Percentiles rank a stretch among this genome's conserved stretches.
Conservation (phyloP, 2,113 vertebrate genomes). For the human region GRCh38 chr5:136224501-136225000, state of each 20-base stretch:
- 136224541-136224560: not conserved
- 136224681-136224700: not conserved
- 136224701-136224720: not conserved
- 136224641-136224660: not conserved
- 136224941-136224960: not conserved
- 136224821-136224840: not conserved
- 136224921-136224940: not conserved
- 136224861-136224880: not conserved
- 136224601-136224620: not conserved
- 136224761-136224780: not conserved
- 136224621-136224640: not conserved
- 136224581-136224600: not conserved
- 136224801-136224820: not conserved
- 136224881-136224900: not conserved
- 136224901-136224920: not conserved
- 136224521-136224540: accelerated
- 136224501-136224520: accelerated
- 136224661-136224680: not conserved
- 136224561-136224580: too few relatives aligned
- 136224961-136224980: not conserved
- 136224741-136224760: too few relatives aligned
- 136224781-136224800: too few relatives aligned
- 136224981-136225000: not conserved
- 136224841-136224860: not conserved
- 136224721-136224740: not conserved